phyloP scores from a whole-genome alignment of 2,113 vertebrate species.

The Danio rerio region DNA sequence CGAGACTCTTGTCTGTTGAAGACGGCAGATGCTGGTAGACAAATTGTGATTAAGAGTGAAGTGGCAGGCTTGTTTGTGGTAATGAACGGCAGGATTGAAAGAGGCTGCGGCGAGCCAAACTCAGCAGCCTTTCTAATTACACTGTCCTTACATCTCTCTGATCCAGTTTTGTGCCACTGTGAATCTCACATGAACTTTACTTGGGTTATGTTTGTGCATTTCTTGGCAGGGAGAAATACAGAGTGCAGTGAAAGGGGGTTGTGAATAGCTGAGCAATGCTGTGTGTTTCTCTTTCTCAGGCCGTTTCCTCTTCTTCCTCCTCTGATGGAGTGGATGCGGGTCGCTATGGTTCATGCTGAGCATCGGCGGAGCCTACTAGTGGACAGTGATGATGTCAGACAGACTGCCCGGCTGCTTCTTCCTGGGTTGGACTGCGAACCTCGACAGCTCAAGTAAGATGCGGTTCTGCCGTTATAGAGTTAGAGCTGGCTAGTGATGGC shows the following conservation, averaged over 20 bases:
- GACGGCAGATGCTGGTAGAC: slow-evolving; percentile 16
- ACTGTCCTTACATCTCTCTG: slow-evolving; percentile 20
- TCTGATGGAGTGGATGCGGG: slow-evolving; percentile 94
- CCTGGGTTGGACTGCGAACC: slow-evolving; percentile 94
- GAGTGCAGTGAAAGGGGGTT: background rate
- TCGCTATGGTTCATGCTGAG: slow-evolving; percentile 89
- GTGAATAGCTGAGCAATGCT: slow-evolving; percentile 3
- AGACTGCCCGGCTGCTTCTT: slow-evolving; percentile 86
- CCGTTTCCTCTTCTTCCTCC: slow-evolving; percentile 90
- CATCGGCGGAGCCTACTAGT: slow-evolving; percentile 90
- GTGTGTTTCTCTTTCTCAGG: slow-evolving; percentile 65
- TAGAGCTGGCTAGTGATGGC: too few relatives aligned
- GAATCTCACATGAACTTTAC: background rate
- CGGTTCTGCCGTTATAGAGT: too few relatives aligned
- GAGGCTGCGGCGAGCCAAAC: slow-evolving; percentile 11
- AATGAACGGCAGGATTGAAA: background rate
- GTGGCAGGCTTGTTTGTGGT: slow-evolving; percentile 27
- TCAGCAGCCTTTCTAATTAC: slow-evolving; percentile 22
- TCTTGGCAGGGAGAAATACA: background rate
- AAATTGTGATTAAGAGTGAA: slow-evolving; percentile 2
- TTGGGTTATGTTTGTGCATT: background rate
- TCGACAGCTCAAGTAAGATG: slow-evolving; percentile 86
- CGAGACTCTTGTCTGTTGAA: background rate
- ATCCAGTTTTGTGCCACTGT: slow-evolving; percentile 16
- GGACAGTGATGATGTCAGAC: slow-evolving; percentile 91